Percentiles rank a stretch among this genome's conserved stretches.
Evolutionary conservation across 2,797 vertebrate species (phyloP).

Genomic region (Picus viridis): DNA sequence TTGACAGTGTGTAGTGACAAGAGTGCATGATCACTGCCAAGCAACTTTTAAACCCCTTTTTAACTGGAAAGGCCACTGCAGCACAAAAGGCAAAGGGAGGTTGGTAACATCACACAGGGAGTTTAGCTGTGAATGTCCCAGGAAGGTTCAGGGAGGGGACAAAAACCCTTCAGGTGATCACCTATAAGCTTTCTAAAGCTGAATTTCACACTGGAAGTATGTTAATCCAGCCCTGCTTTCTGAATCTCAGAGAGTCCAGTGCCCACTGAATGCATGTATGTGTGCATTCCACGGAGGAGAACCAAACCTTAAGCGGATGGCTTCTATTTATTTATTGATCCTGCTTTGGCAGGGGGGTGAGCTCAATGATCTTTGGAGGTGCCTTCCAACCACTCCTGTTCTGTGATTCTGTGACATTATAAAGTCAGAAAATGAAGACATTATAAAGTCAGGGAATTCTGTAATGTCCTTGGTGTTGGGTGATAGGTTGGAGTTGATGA

Average conservation of each 20-base stretch:
- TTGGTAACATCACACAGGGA: neutral
- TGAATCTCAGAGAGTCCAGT: neutral
- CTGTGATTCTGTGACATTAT: too few species aligned
- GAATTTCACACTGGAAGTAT: neutral
- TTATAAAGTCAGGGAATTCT: neutral
- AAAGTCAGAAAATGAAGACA: neutral
- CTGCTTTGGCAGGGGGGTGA: too few species aligned
- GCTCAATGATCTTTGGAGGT: too few species aligned
- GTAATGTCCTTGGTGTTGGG: neutral
- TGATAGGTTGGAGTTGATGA: too few species aligned
- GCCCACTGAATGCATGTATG: neutral
- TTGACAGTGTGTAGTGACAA: neutral
- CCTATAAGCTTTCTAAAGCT: neutral
- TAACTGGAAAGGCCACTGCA: neutral
- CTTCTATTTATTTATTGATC: neutral
- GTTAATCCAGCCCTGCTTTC: neutral
- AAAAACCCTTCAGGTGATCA: neutral
- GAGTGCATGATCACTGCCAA: neutral
- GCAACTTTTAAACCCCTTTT: neutral
- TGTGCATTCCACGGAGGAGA: neutral
- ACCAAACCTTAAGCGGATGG: neutral
- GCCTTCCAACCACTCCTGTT: too few species aligned
- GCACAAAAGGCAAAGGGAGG: slow-evolving; percentile 1
- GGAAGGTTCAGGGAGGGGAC: neutral
- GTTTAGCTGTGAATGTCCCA: neutral